Percentiles rank a stretch among this genome's conserved stretches.
Conservation (phyloP, 2,888 invertebrate species). For the Cantharis rufa region DNA sequence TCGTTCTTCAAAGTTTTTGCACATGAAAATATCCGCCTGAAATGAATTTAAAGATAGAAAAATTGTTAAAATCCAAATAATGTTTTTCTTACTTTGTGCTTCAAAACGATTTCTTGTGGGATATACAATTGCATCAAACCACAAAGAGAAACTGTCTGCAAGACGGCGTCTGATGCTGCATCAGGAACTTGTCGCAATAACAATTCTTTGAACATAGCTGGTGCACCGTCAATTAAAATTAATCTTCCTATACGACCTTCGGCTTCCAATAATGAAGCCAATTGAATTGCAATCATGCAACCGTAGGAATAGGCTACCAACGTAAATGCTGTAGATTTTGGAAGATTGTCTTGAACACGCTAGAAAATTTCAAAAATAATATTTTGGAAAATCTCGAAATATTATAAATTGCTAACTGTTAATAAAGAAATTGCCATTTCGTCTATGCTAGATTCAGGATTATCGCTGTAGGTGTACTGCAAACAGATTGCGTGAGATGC, state of each 20-base stretch:
- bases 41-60: conserved; percentile 40
- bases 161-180: conserved; percentile 54
- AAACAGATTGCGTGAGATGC: conserved; percentile 60
- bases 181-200: conserved; percentile 54
- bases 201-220: conserved; percentile 64
- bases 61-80: too few relatives aligned
- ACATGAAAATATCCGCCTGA: conserved; percentile 57
- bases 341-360: conserved; percentile 61
- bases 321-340: conserved; percentile 66
- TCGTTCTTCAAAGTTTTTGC: conserved; percentile 63
- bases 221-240: conserved; percentile 78
- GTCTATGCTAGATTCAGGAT: conserved; percentile 54
- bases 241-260: conserved; percentile 67
- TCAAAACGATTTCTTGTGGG: conserved; percentile 17
- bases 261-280: conserved; percentile 72
- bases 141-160: conserved; percentile 61
- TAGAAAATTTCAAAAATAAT: conserved; percentile 42
- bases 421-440: conserved; percentile 60
- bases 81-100: conserved; percentile 16
- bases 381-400: background rate
- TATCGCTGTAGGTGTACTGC: conserved; percentile 58
- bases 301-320: conserved; percentile 91
- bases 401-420: conserved; percentile 54
- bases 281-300: conserved; percentile 73
- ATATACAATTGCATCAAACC: conserved; percentile 55